Base-by-base conservation (phyloP, 2,797 vertebrate species). In the Enteromius argenteus region DNA sequence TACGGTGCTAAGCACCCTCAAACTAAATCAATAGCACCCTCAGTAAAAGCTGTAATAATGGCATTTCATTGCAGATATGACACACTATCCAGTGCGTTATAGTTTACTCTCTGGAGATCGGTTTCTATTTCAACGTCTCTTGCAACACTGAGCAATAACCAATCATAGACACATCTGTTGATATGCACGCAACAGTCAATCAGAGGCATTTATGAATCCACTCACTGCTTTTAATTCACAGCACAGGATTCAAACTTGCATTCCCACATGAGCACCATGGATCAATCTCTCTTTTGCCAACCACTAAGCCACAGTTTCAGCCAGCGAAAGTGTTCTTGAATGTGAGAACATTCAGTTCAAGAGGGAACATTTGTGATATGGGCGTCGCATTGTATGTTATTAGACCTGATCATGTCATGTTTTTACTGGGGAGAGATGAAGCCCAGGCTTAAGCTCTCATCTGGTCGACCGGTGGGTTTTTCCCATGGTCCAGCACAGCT, bases 401-500 rank as follows among this genome's bases (percentile, higher is more conserved):
- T 81, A 81, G 79, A 64, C 51, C 73, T 42, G 58, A 87, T 74
- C 58, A 77, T 79, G 27, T 79, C 62, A 62, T 82, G 74, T 79
- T 87, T 75, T 39, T 76, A 74, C 84, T 79, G 74, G 75, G 37
- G 46, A 75, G 68, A 87, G 69, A 78, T 73, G 39, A 82, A 85
- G 79, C 67, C 23, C 71, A 49, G 14, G 46, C 72, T 76, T 56
- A 49, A 56, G 23, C 73, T 30, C 60, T 84, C 74, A 53, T 79
- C 68, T 79, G 80, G 56, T 73, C 13, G 64, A 39, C 60, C 51
- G 13, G 77, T 13, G 15, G 39, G 58, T 66, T 86, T 37, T 68
- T 76, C 79, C 49, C 51, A 79, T 82, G 64, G 79, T 86, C 83
- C 49, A 62, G 75, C 86, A 83, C 77, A 85, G 83, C 81, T 87